Evolutionary conservation across 1,140 invertebrate genomes (phyloP).

Genomic region (Protaetia brevitarsis): DNA sequence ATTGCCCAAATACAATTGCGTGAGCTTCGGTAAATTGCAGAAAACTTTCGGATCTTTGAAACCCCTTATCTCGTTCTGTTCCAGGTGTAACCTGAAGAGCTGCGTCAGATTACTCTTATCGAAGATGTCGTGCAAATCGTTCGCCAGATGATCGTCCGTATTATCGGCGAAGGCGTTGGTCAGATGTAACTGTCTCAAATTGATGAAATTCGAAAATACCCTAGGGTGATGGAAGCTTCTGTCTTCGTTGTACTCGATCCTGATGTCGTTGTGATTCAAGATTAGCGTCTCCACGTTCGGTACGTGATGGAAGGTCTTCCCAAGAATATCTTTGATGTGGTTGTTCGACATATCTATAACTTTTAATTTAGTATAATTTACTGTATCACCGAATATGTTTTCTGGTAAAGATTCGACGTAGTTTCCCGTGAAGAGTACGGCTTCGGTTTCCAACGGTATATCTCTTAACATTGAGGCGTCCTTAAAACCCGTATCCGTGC

Average conservation of each 20-base stretch:
- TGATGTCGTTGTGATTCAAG: constrained; percentile 71
- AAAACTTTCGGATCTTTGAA: constrained; percentile 67
- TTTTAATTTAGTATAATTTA: constrained; percentile 58
- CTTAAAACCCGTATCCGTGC: constrained; percentile 62
- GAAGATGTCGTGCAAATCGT: constrained; percentile 71
- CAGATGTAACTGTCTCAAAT: constrained; percentile 68
- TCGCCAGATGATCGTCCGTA: constrained; percentile 58
- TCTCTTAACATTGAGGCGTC: constrained; percentile 58
- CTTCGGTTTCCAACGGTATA: constrained; percentile 65
- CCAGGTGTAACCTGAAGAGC: constrained; percentile 70
- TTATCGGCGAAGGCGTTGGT: constrained; percentile 74
- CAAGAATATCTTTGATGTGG: constrained; percentile 69
- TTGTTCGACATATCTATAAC: constrained; percentile 78
- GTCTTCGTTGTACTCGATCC: constrained; percentile 57
- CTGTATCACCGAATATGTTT: constrained; percentile 68
- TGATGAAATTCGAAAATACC: constrained; percentile 75
- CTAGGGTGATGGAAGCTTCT: constrained; percentile 66
- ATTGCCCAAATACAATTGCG: constrained; percentile 68
- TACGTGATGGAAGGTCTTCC: constrained; percentile 76
- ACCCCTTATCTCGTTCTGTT: constrained; percentile 72
- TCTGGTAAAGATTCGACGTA: constrained; percentile 60
- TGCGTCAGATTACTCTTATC: constrained; percentile 65
- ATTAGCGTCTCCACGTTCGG: constrained; percentile 67
- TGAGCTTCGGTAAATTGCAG: constrained; percentile 65
- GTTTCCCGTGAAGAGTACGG: constrained; percentile 75